Percentiles rank a stretch among this genome's conserved stretches.
Conservation (phyloP, 2,888 invertebrate species). For the Amphipyra berbera region DNA sequence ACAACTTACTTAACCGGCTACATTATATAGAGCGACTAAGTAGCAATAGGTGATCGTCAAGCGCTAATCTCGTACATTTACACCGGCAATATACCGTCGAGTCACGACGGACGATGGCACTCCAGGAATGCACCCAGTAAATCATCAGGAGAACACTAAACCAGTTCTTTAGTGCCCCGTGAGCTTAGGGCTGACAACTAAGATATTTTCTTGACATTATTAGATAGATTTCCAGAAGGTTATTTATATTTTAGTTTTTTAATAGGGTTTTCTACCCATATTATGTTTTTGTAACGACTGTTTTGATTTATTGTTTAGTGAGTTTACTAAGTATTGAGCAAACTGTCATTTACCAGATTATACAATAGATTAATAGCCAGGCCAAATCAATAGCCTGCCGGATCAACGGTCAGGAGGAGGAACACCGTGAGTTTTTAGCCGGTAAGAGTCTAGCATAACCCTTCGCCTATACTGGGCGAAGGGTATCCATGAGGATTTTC, state of each 20-base stretch:
- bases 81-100: slow-evolving; percentile 66
- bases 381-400: too few relatives aligned
- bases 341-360: too few relatives aligned
- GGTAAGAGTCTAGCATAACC: too few relatives aligned
- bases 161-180: slow-evolving; percentile 78
- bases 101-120: slow-evolving; percentile 65
- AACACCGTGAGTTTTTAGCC: too few relatives aligned
- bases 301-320: too few relatives aligned
- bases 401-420: too few relatives aligned
- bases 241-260: neutral
- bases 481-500: too few relatives aligned
- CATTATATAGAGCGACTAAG: slow-evolving; percentile 54
- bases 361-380: too few relatives aligned
- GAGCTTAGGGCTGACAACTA: slow-evolving; percentile 60
- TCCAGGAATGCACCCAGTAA: slow-evolving; percentile 84
- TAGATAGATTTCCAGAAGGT: neutral
- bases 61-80: slow-evolving; percentile 75
- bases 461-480: too few relatives aligned
- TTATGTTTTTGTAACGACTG: too few relatives aligned
- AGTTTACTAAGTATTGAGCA: too few relatives aligned
- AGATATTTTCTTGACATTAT: neutral
- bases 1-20: neutral
- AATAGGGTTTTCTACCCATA: too few relatives aligned
- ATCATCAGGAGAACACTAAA: slow-evolving; percentile 83
- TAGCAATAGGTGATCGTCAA: slow-evolving; percentile 62